Conservation (phyloP, 30 jellyfish, hydroid and myxozoan species). For the Phacellophora camtschatica region DNA sequence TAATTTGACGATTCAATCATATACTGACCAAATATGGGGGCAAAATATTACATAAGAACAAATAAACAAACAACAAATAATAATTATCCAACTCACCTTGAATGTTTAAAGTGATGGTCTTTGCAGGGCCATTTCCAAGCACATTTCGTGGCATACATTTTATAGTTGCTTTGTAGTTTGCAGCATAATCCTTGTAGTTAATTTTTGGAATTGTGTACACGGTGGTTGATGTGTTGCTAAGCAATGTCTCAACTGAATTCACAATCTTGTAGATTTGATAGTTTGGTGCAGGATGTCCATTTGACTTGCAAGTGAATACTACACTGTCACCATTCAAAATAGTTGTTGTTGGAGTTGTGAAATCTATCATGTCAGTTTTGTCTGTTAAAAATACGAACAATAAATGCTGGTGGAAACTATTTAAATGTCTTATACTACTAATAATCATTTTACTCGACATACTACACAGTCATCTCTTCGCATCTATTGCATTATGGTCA, state of each 20-base stretch:
- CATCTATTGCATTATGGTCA: no score
- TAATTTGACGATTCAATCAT: no score
- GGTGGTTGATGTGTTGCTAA: constrained; percentile 4
- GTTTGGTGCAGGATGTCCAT: constrained; percentile 13
- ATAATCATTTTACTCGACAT: no score
- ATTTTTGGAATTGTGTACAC: constrained; percentile 4
- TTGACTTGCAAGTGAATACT: constrained; percentile 7
- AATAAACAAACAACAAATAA: no score
- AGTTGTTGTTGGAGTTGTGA: not conserved
- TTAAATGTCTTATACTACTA: no score
- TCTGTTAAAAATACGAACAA: not conserved
- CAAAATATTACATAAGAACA: no score
- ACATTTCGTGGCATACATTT: constrained; percentile 56
- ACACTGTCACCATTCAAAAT: constrained; percentile 16
- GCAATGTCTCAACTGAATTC: not conserved
- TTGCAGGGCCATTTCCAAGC: constrained; percentile 40
- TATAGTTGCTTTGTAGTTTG: constrained; percentile 17
- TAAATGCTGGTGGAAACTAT: no score
- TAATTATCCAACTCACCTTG: constrained; percentile 71
- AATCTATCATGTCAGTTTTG: constrained; percentile 1
- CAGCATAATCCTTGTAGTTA: not conserved
- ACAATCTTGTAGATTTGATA: constrained; percentile 11
- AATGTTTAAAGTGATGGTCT: not conserved
- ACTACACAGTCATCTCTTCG: no score
- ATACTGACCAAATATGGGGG: no score